Evolutionary conservation across 2,797 vertebrate species (phyloP).

Genomic region (Oreochromis mossambicus): DNA sequence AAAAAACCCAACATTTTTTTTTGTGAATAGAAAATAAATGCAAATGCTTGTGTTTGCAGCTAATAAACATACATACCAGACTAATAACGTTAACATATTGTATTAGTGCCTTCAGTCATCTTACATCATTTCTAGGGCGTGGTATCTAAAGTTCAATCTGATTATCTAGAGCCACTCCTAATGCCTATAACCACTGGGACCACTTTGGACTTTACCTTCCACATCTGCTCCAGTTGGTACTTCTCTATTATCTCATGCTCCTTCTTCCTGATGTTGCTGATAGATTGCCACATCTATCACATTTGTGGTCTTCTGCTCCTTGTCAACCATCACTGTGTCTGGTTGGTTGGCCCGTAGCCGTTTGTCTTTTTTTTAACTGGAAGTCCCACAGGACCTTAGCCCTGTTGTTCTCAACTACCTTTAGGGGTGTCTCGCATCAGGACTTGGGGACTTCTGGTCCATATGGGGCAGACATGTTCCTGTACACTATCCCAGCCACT

Average conservation of each 20-base stretch:
- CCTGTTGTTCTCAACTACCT: not conserved
- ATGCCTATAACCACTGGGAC: not conserved
- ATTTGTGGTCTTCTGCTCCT: not conserved
- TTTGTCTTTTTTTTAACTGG: not conserved
- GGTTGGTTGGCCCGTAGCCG: fast-evolving
- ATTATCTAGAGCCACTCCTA: not conserved
- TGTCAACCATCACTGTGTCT: fast-evolving
- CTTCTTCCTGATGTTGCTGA: not conserved
- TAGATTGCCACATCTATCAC: not conserved
- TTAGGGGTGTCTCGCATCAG: not conserved
- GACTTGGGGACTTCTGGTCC: not conserved
- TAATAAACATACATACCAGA: not conserved
- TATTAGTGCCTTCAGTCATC: not conserved
- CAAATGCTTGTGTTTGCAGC: not conserved
- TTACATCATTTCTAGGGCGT: not conserved
- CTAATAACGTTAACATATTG: not conserved
- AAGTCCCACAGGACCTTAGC: not conserved
- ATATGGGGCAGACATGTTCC: fast-evolving
- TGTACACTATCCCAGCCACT: not conserved
- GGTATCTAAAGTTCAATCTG: not conserved
- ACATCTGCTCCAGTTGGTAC: not conserved
- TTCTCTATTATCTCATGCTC: not conserved
- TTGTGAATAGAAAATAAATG: not conserved
- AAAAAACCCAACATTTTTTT: not conserved
- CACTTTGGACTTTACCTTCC: not conserved